Conservation (phyloP, 2,113 vertebrate species). For the Eudyptes chrysolophus region DNA sequence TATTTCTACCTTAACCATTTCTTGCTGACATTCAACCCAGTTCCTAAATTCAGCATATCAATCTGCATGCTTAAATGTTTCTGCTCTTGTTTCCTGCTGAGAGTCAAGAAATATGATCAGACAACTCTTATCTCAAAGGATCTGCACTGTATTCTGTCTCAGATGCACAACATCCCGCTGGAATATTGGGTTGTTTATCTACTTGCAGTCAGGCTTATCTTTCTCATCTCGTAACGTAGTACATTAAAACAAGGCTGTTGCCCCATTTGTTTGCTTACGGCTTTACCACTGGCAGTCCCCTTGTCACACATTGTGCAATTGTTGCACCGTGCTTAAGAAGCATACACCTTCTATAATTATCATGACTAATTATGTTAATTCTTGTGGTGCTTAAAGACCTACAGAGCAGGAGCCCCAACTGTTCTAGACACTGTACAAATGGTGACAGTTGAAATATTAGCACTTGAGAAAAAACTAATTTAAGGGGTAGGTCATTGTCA, state of each 20-base stretch:
- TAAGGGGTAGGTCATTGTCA: background rate
- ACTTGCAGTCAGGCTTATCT: slow-evolving; percentile 66
- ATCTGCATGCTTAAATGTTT: slow-evolving; percentile 16
- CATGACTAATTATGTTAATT: background rate
- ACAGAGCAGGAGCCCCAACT: background rate
- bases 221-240: slow-evolving; percentile 59
- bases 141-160: slow-evolving; percentile 48
- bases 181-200: slow-evolving; percentile 72
- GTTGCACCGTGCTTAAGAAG: background rate
- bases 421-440: background rate
- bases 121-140: slow-evolving; percentile 46
- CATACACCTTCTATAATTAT: background rate
- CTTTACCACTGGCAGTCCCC: slow-evolving; percentile 18
- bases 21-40: slow-evolving; percentile 26
- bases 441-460: background rate
- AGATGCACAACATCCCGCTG: slow-evolving; percentile 53
- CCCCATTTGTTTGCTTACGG: slow-evolving; percentile 41
- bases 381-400: background rate
- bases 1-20: background rate
- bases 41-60: slow-evolving; percentile 27
- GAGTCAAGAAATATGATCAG: slow-evolving; percentile 63
- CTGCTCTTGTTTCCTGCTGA: slow-evolving; percentile 41
- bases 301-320: background rate
- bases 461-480: background rate
- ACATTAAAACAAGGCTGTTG: slow-evolving; percentile 55